A percentile compares a stretch with the other conserved stretches of the same genome.
Conservation (phyloP, 2,113 vertebrate species). For the Dinomys branickii region DNA sequence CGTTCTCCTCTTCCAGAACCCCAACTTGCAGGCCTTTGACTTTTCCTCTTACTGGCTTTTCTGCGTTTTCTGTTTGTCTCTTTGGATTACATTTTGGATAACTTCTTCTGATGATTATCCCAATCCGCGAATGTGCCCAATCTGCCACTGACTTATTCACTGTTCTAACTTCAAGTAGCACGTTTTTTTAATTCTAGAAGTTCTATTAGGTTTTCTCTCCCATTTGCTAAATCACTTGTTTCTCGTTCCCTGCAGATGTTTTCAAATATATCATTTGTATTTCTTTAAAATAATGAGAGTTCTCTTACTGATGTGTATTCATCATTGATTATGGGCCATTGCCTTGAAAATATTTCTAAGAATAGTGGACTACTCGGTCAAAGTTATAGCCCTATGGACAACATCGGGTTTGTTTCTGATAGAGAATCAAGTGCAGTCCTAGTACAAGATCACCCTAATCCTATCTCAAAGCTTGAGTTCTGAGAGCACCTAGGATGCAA, state of each 20-base stretch:
- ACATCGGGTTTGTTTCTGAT: neutral
- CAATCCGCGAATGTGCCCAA: neutral
- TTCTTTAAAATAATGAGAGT: neutral
- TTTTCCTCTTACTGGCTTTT: neutral
- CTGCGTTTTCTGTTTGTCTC: neutral
- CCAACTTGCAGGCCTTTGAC: neutral
- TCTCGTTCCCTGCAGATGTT: neutral
- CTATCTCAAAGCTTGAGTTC: neutral
- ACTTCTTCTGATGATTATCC: constrained; percentile 29
- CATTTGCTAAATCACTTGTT: constrained; percentile 7
- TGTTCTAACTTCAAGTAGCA: constrained; percentile 26
- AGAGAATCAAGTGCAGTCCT: neutral
- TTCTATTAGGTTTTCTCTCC: neutral
- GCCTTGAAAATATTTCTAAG: neutral
- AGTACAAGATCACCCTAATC: neutral
- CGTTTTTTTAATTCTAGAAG: constrained; percentile 23
- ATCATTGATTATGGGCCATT: neutral
- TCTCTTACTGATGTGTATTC: neutral
- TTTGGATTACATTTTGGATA: neutral
- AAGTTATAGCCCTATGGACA: neutral
- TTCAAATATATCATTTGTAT: neutral
- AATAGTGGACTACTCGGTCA: neutral
- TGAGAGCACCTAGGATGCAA: neutral
- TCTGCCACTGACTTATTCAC: neutral
- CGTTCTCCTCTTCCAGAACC: neutral